Base-by-base conservation (phyloP, 2,113 vertebrate species). In the Triplophysa tibetana region DNA sequence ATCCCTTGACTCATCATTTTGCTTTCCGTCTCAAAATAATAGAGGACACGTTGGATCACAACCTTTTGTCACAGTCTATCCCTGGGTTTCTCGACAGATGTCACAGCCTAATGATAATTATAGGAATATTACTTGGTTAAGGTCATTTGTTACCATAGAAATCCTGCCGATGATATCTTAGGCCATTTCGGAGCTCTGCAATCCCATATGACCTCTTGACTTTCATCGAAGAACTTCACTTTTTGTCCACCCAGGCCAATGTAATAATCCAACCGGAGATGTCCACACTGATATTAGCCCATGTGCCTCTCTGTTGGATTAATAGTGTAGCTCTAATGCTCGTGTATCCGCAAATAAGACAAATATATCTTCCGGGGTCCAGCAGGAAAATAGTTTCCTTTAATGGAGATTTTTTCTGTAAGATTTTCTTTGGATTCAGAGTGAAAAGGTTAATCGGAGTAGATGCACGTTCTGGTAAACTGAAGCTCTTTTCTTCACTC, bases 231-330 rank as follows among this genome's bases (percentile, higher is more conserved):
- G 8, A 58, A 21, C 8, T 1, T 58, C 8, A 58, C 19, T 58
- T 21, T 58, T 21, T 2, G 58, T 62, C 72, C 16, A 26, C 41
- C 21, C 33, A 62, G 72, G 8, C 1, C 11, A 62, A 26, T 75
- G 72, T 16, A 75, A 75, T 63, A 63, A 21, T 63, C 58, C 58
- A 52, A 61, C 21, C 58, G 62, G 72, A 75, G 38, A 75, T 75
- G 13, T 75, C 23, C 38, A 0, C 58, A 3, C 73, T 63, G 58
- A 75, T 62, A 75, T 48, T 75, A 63, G 41, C 41, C 41, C 41
- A 5, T 75, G 73, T 63, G 41, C 58, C 58, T 62, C 58, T 62
- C 23, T 61, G 70, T 62, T 75, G 73, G 58, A 75, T 63, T 75
- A 62, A 75, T 75, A 75, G 41, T 41, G 60, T 75, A 48, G 1